phyloP scores from a whole-genome alignment of 2,888 invertebrate genomes.

The Nyleta sp. region DNA sequence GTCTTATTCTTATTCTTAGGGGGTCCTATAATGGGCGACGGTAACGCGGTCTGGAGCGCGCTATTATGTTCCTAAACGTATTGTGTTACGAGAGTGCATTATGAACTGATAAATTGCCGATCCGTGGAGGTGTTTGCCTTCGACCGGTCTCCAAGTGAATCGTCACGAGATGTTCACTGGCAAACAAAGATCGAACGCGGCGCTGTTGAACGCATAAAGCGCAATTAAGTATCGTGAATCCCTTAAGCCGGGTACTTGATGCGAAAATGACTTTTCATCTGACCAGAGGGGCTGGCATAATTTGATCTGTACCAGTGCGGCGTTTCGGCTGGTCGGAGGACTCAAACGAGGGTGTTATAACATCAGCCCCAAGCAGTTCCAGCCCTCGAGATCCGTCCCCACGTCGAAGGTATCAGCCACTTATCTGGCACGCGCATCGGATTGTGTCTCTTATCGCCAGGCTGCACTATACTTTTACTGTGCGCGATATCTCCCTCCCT shows the following conservation, averaged over 20 bases:
- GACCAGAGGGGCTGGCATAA: too few relatives aligned
- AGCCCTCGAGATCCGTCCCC: constrained; percentile 71
- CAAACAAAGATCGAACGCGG: too few relatives aligned
- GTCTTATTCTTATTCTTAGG: constrained; percentile 79
- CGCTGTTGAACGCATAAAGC: constrained; percentile 8
- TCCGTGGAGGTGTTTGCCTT: too few relatives aligned
- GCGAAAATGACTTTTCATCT: constrained; percentile 81
- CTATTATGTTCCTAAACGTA: constrained; percentile 71
- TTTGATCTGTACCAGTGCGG: too few relatives aligned
- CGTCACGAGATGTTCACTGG: too few relatives aligned
- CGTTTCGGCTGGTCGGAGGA: too few relatives aligned
- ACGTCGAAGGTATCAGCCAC: constrained; percentile 79
- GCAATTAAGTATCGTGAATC: constrained; percentile 72
- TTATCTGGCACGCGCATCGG: constrained; percentile 83
- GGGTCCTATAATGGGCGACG: constrained; percentile 60
- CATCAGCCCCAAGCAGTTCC: constrained; percentile 65
- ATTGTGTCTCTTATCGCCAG: constrained; percentile 82
- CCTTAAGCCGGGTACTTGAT: constrained; percentile 80
- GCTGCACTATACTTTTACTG: constrained; percentile 81
- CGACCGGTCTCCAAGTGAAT: too few relatives aligned
- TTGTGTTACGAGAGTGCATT: constrained; percentile 69
- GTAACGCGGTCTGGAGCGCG: constrained; percentile 47
- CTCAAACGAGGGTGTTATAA: constrained; percentile 76
- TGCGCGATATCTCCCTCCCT: constrained; percentile 66
- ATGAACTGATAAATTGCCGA: too few relatives aligned